Evolutionary conservation across 2,888 invertebrate genomes (phyloP), one percentile per base, ranked within the genome.

Genomic region (Trilocha varians): DNA sequence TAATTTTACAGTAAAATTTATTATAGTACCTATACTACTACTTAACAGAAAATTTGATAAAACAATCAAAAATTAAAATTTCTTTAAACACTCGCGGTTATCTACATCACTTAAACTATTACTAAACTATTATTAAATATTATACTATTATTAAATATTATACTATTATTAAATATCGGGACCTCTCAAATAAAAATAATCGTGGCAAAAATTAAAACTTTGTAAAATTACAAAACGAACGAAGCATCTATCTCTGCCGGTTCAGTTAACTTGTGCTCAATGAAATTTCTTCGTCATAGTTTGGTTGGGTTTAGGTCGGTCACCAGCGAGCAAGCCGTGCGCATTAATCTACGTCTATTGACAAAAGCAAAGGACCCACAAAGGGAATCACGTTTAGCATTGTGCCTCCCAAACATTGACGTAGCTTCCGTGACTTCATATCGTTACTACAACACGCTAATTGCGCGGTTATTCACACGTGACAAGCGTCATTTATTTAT

Each of bases 331-430:
- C 46, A 34, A n/a, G n/a, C 35, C n/a, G 47, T 36, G 16, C 42
- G 50, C 69, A 76, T 78, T 71, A 73, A 74, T 79, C 72, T 70
- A 62, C 61, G 70, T 75, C 71, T 52, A 45, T 53, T 57, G 58
- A 76, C 70, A 78, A 75, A 63, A 71, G 70, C 66, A 55, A 56
- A 50, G 52, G 48, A 47, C 47, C 50, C 52, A 76, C 70, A 75
- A 75, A 72, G 62, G 25, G 67, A 65, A 53, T 57, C 54, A 53
- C 50, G 52, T 51, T 46, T 51, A 50, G 50, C 51, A 52, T 57
- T 52, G 45, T 48, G 41, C 42, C 40, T 45, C 49, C 46, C 46
- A 58, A 59, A 65, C 61, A 68, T 66, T 57, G 56, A 63, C 59
- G 60, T 51, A 54, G 46, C 57, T 54, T 51, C 55, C 62, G 61